phyloP scores from a whole-genome alignment of 2,888 invertebrate species.

The Diploptera punctata region DNA sequence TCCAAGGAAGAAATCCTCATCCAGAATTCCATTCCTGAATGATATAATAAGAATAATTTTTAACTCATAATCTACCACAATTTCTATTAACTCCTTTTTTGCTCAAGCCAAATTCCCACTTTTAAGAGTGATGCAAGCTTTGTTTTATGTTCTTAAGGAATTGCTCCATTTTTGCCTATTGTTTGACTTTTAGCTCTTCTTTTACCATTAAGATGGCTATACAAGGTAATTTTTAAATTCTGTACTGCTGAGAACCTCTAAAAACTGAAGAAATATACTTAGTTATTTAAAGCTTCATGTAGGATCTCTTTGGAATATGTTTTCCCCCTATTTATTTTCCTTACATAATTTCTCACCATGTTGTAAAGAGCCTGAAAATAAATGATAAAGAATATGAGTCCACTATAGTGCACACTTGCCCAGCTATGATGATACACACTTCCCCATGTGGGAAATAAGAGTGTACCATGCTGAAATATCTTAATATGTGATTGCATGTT shows the following conservation, averaged over 20 bases:
- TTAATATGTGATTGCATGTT: not conserved
- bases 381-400: not conserved
- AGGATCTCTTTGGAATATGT: slow-evolving; percentile 1
- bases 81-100: slow-evolving; percentile 48
- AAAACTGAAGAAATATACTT: slow-evolving; percentile 37
- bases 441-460: not conserved
- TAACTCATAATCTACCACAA: slow-evolving; percentile 47
- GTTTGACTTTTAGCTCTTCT: slow-evolving; percentile 44
- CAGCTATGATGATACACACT: not conserved
- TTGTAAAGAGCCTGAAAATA: not conserved
- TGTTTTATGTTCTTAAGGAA: slow-evolving; percentile 47
- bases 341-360: slow-evolving; percentile 11
- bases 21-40: slow-evolving; percentile 48
- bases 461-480: not conserved
- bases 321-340: slow-evolving; percentile 12
- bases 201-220: slow-evolving; percentile 43
- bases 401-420: slow-evolving; percentile 18
- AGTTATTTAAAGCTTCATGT: slow-evolving; percentile 41
- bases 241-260: slow-evolving; percentile 40
- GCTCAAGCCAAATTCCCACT: slow-evolving; percentile 50
- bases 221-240: slow-evolving; percentile 44
- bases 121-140: slow-evolving; percentile 46
- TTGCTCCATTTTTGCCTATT: slow-evolving; percentile 45
- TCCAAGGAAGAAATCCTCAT: slow-evolving; percentile 48
- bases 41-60: slow-evolving; percentile 47